Percentiles rank a stretch among this genome's conserved stretches.
Evolutionary conservation across 2,888 invertebrate genomes (phyloP).

Genomic region (Metacarcinus magister): DNA sequence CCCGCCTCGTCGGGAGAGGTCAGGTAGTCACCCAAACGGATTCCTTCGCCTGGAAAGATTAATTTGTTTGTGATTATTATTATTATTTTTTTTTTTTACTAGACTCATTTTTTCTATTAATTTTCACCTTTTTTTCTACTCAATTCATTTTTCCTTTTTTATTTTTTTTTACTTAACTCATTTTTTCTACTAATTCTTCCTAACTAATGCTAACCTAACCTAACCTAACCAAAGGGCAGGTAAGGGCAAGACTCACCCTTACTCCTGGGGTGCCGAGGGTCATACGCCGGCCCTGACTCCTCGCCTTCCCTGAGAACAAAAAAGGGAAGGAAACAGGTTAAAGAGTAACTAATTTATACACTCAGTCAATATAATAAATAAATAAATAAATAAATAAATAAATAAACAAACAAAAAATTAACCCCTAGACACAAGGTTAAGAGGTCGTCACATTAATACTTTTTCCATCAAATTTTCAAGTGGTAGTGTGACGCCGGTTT

Average conservation of each 20-base stretch:
- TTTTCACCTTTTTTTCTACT: neutral
- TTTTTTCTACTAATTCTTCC: too few relatives aligned
- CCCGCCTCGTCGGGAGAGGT: neutral
- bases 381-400: too few relatives aligned
- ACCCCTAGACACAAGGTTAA: too few relatives aligned
- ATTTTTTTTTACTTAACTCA: too few relatives aligned
- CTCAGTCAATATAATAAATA: too few relatives aligned
- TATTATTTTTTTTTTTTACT: neutral
- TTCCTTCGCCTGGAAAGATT: neutral
- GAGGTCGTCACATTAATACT: too few relatives aligned
- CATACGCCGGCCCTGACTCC: conserved; percentile 55
- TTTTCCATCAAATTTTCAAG: too few relatives aligned
- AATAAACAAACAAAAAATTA: too few relatives aligned
- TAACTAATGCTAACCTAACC: too few relatives aligned
- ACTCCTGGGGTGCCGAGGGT: conserved; percentile 67
- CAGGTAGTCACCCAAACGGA: neutral
- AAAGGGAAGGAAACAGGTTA: neutral
- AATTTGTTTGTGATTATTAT: neutral
- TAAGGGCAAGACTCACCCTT: conserved; percentile 58
- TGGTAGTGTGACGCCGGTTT: too few relatives aligned
- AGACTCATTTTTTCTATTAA: neutral
- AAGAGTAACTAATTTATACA: neutral
- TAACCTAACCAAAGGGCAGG: neutral
- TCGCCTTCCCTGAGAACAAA: conserved; percentile 5
- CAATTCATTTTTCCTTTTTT: too few relatives aligned